Evolutionary conservation across 2,113 vertebrate species (phyloP).

Genomic region (Malurus melanocephalus): DNA sequence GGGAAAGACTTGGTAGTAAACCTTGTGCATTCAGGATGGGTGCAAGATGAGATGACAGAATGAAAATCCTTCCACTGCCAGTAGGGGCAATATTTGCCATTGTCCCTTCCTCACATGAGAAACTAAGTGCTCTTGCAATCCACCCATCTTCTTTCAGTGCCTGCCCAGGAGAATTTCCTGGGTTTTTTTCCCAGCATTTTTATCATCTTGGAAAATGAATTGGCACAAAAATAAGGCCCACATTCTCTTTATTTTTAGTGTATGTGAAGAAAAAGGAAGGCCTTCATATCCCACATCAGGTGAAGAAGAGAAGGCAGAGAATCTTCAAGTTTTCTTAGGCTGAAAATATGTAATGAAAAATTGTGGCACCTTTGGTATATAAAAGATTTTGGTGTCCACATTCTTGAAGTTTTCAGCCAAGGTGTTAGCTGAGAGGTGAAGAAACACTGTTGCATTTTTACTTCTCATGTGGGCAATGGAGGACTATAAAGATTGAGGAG

Average conservation of each 20-base stretch:
- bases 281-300: neutral
- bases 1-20: neutral
- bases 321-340: neutral
- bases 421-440: neutral
- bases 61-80: neutral
- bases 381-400: neutral
- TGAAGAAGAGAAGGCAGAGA: neutral
- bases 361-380: neutral
- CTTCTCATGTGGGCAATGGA: neutral
- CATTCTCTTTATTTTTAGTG: neutral
- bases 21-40: neutral
- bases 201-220: neutral
- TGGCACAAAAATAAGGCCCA: neutral
- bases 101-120: fast-evolving
- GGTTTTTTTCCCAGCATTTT: neutral
- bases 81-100: neutral
- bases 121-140: neutral
- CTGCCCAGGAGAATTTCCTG: neutral
- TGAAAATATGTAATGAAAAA: neutral
- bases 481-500: neutral
- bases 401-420: neutral
- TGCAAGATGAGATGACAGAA: neutral
- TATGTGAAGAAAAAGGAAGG: neutral
- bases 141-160: neutral
- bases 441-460: neutral